Percentiles rank a stretch among this genome's conserved stretches.
These are phyloP conservation scores for Lamellibrachia satsuma DNA, from an alignment of 2,888 invertebrate genomes.

Conservation along the genomic window DNA sequence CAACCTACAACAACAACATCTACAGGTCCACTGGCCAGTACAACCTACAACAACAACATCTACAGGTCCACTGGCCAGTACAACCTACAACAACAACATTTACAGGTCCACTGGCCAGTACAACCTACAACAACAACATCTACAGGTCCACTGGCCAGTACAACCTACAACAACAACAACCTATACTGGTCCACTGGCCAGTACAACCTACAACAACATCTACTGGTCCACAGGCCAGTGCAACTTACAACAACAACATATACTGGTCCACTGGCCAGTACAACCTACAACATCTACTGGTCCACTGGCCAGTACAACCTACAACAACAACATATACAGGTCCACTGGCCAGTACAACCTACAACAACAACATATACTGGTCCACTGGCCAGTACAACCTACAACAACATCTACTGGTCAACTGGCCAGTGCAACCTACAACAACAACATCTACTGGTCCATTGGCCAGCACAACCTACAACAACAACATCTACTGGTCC, in stretches of 20 bases:
- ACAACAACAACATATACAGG: conserved; percentile 70
- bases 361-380: neutral
- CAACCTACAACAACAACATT: conserved; percentile 66
- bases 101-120: neutral
- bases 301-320: conserved; percentile 63
- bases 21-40: neutral
- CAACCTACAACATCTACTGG: conserved; percentile 69
- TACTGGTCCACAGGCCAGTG: too few relatives aligned
- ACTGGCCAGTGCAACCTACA: too few relatives aligned
- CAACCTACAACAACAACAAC: neutral
- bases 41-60: neutral
- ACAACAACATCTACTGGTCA: too few relatives aligned
- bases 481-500: too few relatives aligned
- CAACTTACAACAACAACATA: too few relatives aligned
- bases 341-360: conserved; percentile 89
- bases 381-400: too few relatives aligned
- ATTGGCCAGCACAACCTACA: too few relatives aligned
- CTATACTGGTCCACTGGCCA: too few relatives aligned
- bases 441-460: too few relatives aligned
- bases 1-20: neutral
- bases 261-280: too few relatives aligned
- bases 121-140: neutral
- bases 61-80: neutral
- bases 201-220: too few relatives aligned
- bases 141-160: neutral